Conservation (phyloP, 1,140 invertebrate species). For the Bombyx mandarina region DNA sequence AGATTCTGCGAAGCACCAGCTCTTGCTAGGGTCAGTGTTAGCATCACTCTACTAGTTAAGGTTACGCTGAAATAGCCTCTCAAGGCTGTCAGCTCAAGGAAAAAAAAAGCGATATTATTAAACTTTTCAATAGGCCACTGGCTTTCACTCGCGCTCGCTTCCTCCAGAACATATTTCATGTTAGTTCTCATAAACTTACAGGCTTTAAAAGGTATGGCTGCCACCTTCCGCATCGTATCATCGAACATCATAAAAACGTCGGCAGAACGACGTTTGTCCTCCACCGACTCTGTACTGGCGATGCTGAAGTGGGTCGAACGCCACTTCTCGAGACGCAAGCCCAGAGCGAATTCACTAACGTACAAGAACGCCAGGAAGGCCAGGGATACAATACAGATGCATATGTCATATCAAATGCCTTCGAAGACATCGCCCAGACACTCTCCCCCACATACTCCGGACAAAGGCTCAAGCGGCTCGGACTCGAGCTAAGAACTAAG, state of each 20-base stretch:
- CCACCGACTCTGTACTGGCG: slow-evolving; percentile 88
- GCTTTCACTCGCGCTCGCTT: no score
- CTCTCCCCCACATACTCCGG: slow-evolving; percentile 38
- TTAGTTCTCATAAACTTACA: slow-evolving; percentile 30
- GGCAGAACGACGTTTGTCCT: slow-evolving; percentile 87
- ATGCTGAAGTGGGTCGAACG: slow-evolving; percentile 92
- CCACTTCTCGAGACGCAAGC: slow-evolving; percentile 83
- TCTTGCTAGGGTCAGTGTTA: no score
- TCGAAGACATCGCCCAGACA: slow-evolving; percentile 34
- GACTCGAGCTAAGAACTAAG: slow-evolving; percentile 25
- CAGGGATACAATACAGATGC: slow-evolving; percentile 78
- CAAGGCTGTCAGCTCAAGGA: no score
- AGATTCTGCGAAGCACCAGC: no score
- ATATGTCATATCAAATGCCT: slow-evolving; percentile 75
- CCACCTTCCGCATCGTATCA: slow-evolving; percentile 89
- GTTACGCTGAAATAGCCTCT: no score
- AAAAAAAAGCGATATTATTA: no score
- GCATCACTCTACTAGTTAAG: no score
- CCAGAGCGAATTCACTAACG: slow-evolving; percentile 73
- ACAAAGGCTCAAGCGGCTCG: slow-evolving; percentile 40
- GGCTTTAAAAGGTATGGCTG: slow-evolving; percentile 91
- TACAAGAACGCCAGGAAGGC: slow-evolving; percentile 72
- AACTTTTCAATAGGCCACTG: no score
- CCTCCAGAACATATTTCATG: no score
- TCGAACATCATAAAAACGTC: slow-evolving; percentile 89